Evolutionary conservation across 2,797 vertebrate genomes (phyloP), one percentile per base, ranked within the genome.

Genomic region (Amazonetta brasiliensis): DNA sequence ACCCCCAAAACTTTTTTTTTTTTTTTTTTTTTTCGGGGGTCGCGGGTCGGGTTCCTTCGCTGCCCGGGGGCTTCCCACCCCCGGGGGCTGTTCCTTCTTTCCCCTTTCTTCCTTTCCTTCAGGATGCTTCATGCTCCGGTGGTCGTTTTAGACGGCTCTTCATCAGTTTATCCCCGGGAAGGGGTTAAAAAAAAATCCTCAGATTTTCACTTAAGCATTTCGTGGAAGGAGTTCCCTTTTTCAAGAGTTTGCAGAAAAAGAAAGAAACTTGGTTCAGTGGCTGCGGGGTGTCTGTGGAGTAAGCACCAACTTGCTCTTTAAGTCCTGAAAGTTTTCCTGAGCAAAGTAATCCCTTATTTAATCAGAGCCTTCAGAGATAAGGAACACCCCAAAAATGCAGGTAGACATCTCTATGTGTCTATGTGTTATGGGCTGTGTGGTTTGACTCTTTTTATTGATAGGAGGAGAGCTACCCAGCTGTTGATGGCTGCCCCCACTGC

Each of bases 141-240:
- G 31, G 52, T 69, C 46, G 20, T 22, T 33, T 74, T 52, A 28
- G 56, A 58, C 1, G 10, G 2, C 7, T 22, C 31, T 26, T 37
- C 52, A 22, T 31, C 18, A 1, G 13, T 37, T 25, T 31, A 2
- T 12, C 11, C 7, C 50, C 12, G 0, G 6, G 35, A 4, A 3
- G 3, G 23, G 4, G 7, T 44, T 44, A 1, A 4, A 5, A 2
- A 23, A 35, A 46, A 23, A 4, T 28, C 4, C 19, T 11, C 25
- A 4, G 35, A 4, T 58, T 69, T 41, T 9, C 13, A 50, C 4
- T 48, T 69, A 35, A 63, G 39, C 6, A 4, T 52, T 55, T 75
- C 52, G 14, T 31, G n/a, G 77, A 28, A 69, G 12, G 17, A 31
- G 31, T 60, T 79, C 5, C 50, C 0, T 0, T 22, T 58, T 71